These are phyloP conservation scores for Laterallus jamaicensis DNA, from an alignment of 2,113 vertebrate species.

Conservation along the genomic window DNA sequence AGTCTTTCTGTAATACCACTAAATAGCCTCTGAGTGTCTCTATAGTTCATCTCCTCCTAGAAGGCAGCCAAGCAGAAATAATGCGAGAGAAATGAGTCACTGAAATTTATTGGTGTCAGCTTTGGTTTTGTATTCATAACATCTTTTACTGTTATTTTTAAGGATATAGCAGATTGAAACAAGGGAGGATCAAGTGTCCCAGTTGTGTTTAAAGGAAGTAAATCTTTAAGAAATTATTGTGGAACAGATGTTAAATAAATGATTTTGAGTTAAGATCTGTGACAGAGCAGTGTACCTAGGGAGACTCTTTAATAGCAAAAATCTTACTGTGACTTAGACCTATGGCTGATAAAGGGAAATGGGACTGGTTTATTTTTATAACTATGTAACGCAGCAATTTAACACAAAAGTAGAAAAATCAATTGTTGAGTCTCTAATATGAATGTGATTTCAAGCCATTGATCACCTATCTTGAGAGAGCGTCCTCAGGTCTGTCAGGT, in stretches of 20 bases:
- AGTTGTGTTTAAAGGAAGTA: conserved; percentile 69
- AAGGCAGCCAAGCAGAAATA: conserved; percentile 53
- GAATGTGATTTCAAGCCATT: neutral
- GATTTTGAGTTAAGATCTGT: conserved; percentile 64
- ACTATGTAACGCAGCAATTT: neutral
- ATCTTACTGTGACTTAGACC: conserved; percentile 16
- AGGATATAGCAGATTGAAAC: conserved; percentile 72
- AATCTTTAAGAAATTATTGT: conserved; percentile 74
- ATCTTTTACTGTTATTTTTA: conserved; percentile 73
- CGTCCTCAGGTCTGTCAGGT: neutral
- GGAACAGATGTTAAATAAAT: conserved; percentile 72
- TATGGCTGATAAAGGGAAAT: conserved; percentile 9
- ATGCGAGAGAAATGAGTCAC: conserved; percentile 66
- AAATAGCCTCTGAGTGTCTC: conserved; percentile 71
- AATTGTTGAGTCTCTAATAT: neutral
- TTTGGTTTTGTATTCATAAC: conserved; percentile 65
- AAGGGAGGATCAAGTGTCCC: conserved; percentile 70
- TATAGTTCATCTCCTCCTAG: conserved; percentile 44
- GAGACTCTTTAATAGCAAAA: conserved; percentile 42
- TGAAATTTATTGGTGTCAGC: conserved; percentile 74
- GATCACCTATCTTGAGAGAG: neutral
- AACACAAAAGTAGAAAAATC: neutral
- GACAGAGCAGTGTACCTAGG: conserved; percentile 7
- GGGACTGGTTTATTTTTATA: neutral
- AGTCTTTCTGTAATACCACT: conserved; percentile 48